Base-by-base conservation (phyloP, 1,140 invertebrate species). In the Calliphora vicina region DNA sequence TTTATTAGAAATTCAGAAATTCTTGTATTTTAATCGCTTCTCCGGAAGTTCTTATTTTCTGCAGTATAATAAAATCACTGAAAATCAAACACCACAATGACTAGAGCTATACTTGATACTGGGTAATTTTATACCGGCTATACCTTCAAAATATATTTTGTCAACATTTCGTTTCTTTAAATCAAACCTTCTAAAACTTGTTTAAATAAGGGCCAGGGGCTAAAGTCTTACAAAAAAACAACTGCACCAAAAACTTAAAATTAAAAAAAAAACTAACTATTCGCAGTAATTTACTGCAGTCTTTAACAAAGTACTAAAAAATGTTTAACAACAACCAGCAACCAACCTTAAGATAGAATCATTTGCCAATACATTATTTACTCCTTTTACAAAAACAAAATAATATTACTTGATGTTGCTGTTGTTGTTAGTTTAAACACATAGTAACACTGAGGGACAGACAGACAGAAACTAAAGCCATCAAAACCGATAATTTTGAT, bases 401-500 rank as follows among this genome's bases (percentile, higher is more conserved):
- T 50, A 35, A 35, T 35, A 35, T 35, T 35, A 35, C 35, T 35
- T 35, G 6, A 35, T 10, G 10, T 35, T 35, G 1, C 10, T 1
- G 35, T 35, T 6, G 45, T 17, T 25, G 8, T 12, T n/a, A 78
- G n/a, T n/a, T n/a, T 35, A 45, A 29, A 42, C 73, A 2, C 3
- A 20, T 10, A 42, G 35, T 27, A 29, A 76, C n/a, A n/a, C 6
- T 17, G 26, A 74, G n/a, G 12, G 29, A 42, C 27, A 43, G 74
- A 74, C 13, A 13, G 2, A 67, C n/a, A 23, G 23, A 13, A 57
- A 67, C 74, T 45, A 78, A 78, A 78, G 74, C 74, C 82, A 83
- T 80, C 82, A 67, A 29, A 82, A 84, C 82, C 67, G 42, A 84
- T 84, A 84, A 84, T 83, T 84, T 84, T 84, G 76, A 84, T 84